Conservation (phyloP, 2,113 vertebrate genomes). For the Strix aluco region DNA sequence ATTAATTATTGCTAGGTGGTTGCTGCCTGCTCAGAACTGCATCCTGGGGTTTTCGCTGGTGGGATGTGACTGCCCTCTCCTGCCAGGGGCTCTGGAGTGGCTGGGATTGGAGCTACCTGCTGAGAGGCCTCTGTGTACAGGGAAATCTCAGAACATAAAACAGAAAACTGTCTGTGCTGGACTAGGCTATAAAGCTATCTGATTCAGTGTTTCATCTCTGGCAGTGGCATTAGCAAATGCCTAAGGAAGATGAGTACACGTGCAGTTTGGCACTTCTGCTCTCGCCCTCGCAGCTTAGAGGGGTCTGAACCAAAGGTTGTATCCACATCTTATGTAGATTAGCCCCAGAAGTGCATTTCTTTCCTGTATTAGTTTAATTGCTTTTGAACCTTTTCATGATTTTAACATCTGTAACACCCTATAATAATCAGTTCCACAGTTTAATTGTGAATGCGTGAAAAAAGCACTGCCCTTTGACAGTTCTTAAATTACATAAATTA, state of each 20-base stretch:
- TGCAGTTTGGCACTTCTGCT: neutral
- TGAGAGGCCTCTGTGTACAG: neutral
- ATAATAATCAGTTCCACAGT: neutral
- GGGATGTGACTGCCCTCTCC: neutral
- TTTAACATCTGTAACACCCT: neutral
- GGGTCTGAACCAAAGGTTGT: neutral
- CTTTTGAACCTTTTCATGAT: neutral
- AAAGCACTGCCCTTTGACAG: neutral
- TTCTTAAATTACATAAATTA: constrained; percentile 27
- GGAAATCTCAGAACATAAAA: neutral
- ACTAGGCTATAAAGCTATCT: neutral
- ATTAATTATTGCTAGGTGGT: neutral
- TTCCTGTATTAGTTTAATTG: constrained; percentile 22
- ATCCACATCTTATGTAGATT: neutral
- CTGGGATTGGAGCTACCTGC: neutral
- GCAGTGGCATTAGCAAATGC: neutral
- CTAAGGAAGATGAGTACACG: neutral
- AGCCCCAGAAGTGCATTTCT: neutral
- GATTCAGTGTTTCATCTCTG: neutral
- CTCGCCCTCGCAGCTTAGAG: neutral
- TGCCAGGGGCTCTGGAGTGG: neutral
- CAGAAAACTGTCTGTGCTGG: neutral
- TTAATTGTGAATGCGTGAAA: neutral
- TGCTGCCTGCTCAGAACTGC: neutral
- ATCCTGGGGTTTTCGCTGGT: neutral